Conservation (phyloP, 2,797 vertebrate species). For the Craterocephalus amniculus region DNA sequence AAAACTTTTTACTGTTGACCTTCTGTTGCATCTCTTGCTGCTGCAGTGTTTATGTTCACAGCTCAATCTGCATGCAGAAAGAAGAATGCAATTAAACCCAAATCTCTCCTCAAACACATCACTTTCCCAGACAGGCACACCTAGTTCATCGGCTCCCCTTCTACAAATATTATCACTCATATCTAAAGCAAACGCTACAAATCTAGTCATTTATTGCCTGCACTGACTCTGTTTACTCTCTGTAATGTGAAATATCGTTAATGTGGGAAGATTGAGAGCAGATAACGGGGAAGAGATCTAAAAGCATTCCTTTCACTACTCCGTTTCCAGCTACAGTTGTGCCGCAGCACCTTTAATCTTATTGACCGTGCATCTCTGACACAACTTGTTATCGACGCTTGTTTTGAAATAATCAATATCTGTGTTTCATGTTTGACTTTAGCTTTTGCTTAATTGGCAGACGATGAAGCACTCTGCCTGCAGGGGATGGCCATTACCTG, state of each 20-base stretch:
- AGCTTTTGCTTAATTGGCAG: constrained; percentile 43
- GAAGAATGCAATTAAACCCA: constrained; percentile 79
- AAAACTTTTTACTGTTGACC: too few species aligned
- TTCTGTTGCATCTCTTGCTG: constrained; percentile 8
- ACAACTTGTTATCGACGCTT: constrained; percentile 19
- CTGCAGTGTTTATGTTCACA: constrained; percentile 35
- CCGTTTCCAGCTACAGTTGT: constrained; percentile 13
- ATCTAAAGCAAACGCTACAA: constrained; percentile 83
- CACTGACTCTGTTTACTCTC: constrained; percentile 71
- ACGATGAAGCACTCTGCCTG: constrained; percentile 25
- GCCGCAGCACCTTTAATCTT: constrained; percentile 37
- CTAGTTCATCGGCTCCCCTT: constrained; percentile 57
- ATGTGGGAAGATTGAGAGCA: constrained; percentile 35
- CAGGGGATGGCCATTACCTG: constrained; percentile 36
- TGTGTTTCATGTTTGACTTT: constrained; percentile 44
- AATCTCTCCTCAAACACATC: constrained; percentile 83
- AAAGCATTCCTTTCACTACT: constrained; percentile 8
- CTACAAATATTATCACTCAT: constrained; percentile 84
- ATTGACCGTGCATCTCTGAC: constrained; percentile 21
- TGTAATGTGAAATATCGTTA: constrained; percentile 44
- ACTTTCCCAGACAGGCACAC: constrained; percentile 62
- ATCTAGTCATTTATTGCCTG: constrained; percentile 72
- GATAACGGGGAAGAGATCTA: constrained; percentile 36
- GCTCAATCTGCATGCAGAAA: constrained; percentile 71
- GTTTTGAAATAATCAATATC: constrained; percentile 42